Evolutionary conservation across 1,140 invertebrate species (phyloP), one percentile per base, ranked within the genome.

Genomic region (Lycorma delicatula): DNA sequence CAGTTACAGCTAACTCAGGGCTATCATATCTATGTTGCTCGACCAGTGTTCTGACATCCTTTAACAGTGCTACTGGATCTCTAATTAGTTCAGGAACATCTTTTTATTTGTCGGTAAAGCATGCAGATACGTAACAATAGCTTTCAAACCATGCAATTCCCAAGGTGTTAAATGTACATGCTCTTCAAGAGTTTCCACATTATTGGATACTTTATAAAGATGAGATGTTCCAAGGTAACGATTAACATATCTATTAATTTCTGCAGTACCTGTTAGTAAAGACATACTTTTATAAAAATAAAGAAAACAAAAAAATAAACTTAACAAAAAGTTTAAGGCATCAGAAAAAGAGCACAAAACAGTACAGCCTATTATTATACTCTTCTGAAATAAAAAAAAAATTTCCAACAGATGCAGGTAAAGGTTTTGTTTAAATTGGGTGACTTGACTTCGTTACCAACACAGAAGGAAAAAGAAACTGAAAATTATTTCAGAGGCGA

Each of bases 211-310:
- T 4, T 79, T 80, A 53, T 85, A 81, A 36, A 92, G 72, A 72
- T 94, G 90, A 28, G 83, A 86, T 58, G 86, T 82, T 0, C 93
- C 93, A 26, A 94, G 75, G 13, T 97, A 72, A 47, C 90, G 89
- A 64, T 87, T 81, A 3, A 98, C 90, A 72, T 98, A 97, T 29
- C 91, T n/a, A n/a, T n/a, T n/a, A n/a, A n/a, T n/a, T n/a, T n/a
- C n/a, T n/a, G n/a, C n/a, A n/a, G n/a, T n/a, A n/a, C n/a, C n/a
- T n/a, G n/a, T n/a, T n/a, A n/a, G n/a, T n/a, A n/a, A n/a, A n/a
- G n/a, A n/a, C n/a, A n/a, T n/a, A n/a, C n/a, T n/a, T n/a, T n/a
- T n/a, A n/a, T n/a, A n/a, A n/a, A n/a, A n/a, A n/a, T n/a, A n/a
- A n/a, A n/a, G n/a, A n/a, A n/a, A n/a, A n/a, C n/a, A n/a, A n/a